phyloP scores from a whole-genome alignment of 2,888 invertebrate species.

The Cremastinae sp. region DNA sequence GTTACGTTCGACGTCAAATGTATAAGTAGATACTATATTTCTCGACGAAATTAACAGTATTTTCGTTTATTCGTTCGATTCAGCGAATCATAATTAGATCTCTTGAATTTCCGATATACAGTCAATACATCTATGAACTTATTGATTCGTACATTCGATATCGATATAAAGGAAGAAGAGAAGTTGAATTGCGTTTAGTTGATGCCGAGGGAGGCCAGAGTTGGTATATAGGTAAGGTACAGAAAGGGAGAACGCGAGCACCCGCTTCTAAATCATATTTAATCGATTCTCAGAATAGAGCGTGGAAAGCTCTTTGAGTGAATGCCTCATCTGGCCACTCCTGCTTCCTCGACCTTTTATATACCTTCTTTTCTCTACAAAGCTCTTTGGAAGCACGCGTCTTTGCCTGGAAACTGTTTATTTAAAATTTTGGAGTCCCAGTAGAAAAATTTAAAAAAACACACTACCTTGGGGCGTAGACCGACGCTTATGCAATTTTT shows the following conservation, averaged over 20 bases:
- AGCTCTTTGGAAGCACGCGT: background rate
- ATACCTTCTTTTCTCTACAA: slow-evolving; percentile 29
- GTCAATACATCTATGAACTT: too few species aligned
- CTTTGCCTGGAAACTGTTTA: slow-evolving; percentile 50
- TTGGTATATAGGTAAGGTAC: slow-evolving; percentile 48
- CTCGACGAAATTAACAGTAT: too few species aligned
- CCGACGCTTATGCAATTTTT: background rate
- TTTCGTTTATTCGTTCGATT: too few species aligned
- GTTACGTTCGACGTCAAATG: too few species aligned
- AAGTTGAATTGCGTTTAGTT: slow-evolving; percentile 41
- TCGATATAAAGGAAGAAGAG: slow-evolving; percentile 19
- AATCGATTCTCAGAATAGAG: slow-evolving; percentile 67
- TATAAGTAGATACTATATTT: too few species aligned
- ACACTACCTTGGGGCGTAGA: background rate
- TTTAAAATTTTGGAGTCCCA: slow-evolving; percentile 62
- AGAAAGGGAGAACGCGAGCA: slow-evolving; percentile 37
- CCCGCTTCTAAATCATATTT: slow-evolving; percentile 65
- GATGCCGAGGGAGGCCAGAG: slow-evolving; percentile 13
- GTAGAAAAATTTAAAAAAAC: slow-evolving; percentile 14
- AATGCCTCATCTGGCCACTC: slow-evolving; percentile 33
- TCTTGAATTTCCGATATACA: too few species aligned
- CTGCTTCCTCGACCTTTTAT: slow-evolving; percentile 27
- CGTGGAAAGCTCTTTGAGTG: slow-evolving; percentile 49
- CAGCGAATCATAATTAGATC: too few species aligned
- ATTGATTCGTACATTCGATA: background rate